These are phyloP conservation scores for Sander lucioperca DNA, from an alignment of 2,113 vertebrate genomes.

Conservation along the genomic window DNA sequence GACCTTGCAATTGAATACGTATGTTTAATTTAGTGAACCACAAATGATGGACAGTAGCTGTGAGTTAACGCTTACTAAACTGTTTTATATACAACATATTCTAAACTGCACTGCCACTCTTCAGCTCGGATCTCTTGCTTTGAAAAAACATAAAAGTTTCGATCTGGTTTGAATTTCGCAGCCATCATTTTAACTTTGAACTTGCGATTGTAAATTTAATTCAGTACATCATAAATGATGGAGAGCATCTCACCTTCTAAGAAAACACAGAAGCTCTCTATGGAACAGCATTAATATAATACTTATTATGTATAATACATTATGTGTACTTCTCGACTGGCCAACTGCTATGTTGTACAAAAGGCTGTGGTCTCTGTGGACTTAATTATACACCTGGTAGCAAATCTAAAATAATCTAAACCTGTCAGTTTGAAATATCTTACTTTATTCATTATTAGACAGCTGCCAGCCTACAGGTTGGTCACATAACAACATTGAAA, in stretches of 20 bases:
- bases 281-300: constrained; percentile 1
- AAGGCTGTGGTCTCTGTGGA: constrained; percentile 5
- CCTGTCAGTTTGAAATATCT: constrained; percentile 8
- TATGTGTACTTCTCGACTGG: background rate
- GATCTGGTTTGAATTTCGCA: background rate
- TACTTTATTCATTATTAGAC: constrained; percentile 10
- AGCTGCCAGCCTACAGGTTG: background rate
- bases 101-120: background rate
- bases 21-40: background rate
- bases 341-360: background rate
- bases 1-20: background rate
- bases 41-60: background rate
- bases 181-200: constrained; percentile 1
- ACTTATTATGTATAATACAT: background rate
- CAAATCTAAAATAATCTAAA: background rate
- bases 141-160: background rate
- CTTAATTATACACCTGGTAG: constrained; percentile 15
- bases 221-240: constrained; percentile 41
- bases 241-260: background rate
- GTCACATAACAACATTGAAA: background rate
- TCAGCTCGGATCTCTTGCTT: background rate
- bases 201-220: constrained; percentile 27
- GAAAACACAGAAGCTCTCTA: constrained; percentile 1
- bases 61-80: background rate
- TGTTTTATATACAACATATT: background rate